Evolutionary conservation across 2,113 vertebrate genomes (phyloP), one percentile per base, ranked within the genome.

Genomic region (Nesogale talazaci): DNA sequence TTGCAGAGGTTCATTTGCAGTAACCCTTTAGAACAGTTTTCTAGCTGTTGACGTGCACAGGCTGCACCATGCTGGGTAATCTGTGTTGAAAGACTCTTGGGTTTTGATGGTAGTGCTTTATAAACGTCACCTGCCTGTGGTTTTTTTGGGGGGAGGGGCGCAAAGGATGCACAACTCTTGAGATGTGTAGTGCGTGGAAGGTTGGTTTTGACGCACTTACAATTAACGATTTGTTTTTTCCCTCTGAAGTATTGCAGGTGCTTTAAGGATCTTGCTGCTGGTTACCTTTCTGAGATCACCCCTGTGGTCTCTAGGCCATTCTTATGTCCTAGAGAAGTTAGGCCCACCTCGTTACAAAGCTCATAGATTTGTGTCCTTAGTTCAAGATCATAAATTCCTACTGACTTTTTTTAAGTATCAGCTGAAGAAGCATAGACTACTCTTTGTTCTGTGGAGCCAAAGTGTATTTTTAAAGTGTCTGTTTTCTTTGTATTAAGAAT

Each of bases 401-500:
- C 25, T 93, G 89, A 86, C 40, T 70, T 76, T 67, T 70, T 76
- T 67, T 61, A 72, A 70, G 63, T 86, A 20, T 74, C 52, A 76
- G 78, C 42, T 72, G 63, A 61, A 67, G 77, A n/a, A 83, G 42
- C 57, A 52, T 17, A 79, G 94, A 65, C 31, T 86, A n/a, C 10
- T 63, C 36, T 85, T 88, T 83, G 63, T 83, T 52, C n/a, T 78
- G 75, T 90, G 86, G 90, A 94, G 94, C 36, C 52, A 34, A 93
- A 88, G 67, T 92, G 20, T 88, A 52, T 93, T 84, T 84, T 52
- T 40, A 91, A 59, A 6, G 12, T 40, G 86, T 88, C 70, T 94
- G 86, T 93, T 94, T 92, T 77, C 16, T 67, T 82, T 89, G 59
- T 61, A 95, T 95, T 83, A 90, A 97, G 82, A 94, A 97, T 98